Base-by-base conservation (phyloP, 1,140 invertebrate genomes). In the Geopemphigus sp. region DNA sequence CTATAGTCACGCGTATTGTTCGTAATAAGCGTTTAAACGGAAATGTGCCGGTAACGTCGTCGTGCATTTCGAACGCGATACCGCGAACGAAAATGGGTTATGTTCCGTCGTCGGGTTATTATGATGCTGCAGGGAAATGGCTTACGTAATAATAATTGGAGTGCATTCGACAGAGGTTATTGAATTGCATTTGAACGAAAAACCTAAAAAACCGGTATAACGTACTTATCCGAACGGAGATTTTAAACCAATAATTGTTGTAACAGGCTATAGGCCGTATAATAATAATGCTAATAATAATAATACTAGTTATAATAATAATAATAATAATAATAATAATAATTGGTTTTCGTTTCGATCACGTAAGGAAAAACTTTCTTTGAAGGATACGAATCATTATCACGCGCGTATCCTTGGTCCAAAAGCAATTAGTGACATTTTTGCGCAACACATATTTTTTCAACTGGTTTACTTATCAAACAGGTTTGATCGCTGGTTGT, bases 321-420 rank as follows among this genome's bases (percentile, higher is more conserved):
- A n/a, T n/a, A n/a, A n/a, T n/a, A n/a, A n/a, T n/a, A n/a, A n/a
- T n/a, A n/a, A n/a, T n/a, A n/a, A n/a, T n/a, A n/a, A n/a, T n/a
- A n/a, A n/a, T n/a, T 3, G 10, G 19, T 22, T 64, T 17, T 39
- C 1, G 11, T 22, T 1, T 3, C 63, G 11, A 32, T 66, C 63
- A 66, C 39, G 29, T 12, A n/a, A 66, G 63, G 63, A 22, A 39
- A 39, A 66, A 66, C 63, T 66, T 45, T 45, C 19, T 66, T 66
- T 39, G 29, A 45, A 66, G 63, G 63, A 66, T 39, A 39, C 17
- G 26, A 32, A 4, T 14, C 11, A n/a, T n/a, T n/a, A 64, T 64
- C 61, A 5, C 19, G n/a, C 2, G 32, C n/a, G 19, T 19, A n/a
- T 45, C 63, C 63, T 66, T 66, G 26, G 17, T 63, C 26, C 11